Conservation (phyloP, 2,113 vertebrate species). For the Thoracochromis brauschi region DNA sequence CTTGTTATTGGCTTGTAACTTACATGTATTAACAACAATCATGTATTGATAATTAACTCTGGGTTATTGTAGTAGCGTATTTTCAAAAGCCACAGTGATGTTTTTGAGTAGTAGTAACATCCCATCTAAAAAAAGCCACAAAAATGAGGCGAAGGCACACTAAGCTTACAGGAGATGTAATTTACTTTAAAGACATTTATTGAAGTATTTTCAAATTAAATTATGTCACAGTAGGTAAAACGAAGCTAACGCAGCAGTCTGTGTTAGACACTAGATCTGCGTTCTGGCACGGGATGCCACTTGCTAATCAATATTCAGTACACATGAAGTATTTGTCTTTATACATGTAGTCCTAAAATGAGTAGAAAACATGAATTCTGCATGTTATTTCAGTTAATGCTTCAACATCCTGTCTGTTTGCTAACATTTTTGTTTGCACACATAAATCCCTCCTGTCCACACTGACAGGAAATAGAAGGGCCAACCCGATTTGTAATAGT, state of each 20-base stretch:
- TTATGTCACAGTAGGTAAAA: neutral
- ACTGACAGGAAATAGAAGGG: neutral
- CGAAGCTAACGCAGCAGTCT: rapidly evolving
- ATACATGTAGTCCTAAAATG: neutral
- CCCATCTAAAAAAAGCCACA: neutral
- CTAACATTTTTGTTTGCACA: neutral
- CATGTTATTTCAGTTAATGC: neutral
- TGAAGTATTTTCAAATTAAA: neutral
- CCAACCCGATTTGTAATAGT: neutral
- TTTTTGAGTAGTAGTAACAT: neutral
- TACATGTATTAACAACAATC: neutral
- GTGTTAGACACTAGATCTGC: neutral
- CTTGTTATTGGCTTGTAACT: neutral
- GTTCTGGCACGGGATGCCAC: neutral
- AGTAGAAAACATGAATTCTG: neutral
- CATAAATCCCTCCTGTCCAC: neutral
- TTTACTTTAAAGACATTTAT: neutral
- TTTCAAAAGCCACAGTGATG: neutral
- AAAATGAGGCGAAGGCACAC: neutral
- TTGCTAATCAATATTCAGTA: neutral
- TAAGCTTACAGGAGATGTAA: neutral
- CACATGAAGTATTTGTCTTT: neutral
- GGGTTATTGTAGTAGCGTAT: neutral
- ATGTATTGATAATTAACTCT: neutral
- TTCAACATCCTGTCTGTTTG: neutral